phyloP scores from a whole-genome alignment of 1,140 invertebrate genomes.

The Halyomorpha halys region DNA sequence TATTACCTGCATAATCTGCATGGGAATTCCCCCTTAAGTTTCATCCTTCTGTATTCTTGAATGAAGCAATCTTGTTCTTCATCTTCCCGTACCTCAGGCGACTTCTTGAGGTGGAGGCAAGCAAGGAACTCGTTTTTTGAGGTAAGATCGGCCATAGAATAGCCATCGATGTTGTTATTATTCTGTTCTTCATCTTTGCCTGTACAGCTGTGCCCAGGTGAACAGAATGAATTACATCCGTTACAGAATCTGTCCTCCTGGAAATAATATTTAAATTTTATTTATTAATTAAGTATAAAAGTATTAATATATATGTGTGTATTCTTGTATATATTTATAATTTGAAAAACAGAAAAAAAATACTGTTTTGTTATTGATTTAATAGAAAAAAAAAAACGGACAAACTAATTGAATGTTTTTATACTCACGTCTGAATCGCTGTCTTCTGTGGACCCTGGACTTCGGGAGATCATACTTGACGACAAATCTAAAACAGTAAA shows the following conservation, averaged over 20 bases:
- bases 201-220: not conserved
- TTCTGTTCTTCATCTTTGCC: not conserved
- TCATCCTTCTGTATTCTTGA: slow-evolving; percentile 71
- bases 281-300: no score
- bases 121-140: slow-evolving; percentile 5
- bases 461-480: not conserved
- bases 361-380: no score
- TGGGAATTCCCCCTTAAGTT: slow-evolving; percentile 74
- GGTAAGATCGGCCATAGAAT: not conserved
- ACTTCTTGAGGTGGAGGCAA: not conserved
- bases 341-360: no score
- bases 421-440: slow-evolving; percentile 1
- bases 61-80: slow-evolving; percentile 70
- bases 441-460: not conserved
- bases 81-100: slow-evolving; percentile 37
- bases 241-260: slow-evolving; percentile 4
- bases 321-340: no score
- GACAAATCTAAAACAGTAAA: not conserved
- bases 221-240: not conserved
- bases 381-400: no score
- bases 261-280: not conserved
- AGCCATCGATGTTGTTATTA: slow-evolving; percentile 1
- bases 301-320: no score
- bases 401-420: no score
- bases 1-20: slow-evolving; percentile 61